Evolutionary conservation across 2,797 vertebrate species (phyloP).

Genomic region (Aratinga solstitialis): DNA sequence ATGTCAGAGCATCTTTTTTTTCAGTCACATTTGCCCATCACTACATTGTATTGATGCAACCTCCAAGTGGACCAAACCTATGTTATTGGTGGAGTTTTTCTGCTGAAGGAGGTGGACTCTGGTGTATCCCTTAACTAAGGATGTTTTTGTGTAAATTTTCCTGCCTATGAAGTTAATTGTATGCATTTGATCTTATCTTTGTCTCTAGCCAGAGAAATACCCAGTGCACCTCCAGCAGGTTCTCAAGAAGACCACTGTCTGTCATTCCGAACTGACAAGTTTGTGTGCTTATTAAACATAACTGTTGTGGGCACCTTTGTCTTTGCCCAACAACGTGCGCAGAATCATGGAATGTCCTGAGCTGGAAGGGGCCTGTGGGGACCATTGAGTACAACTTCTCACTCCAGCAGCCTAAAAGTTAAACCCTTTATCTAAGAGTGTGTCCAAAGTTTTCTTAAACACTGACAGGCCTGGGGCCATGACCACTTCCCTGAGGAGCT

Average conservation of each 20-base stretch:
- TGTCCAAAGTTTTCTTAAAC: not conserved
- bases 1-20: not conserved
- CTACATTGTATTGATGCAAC: not conserved
- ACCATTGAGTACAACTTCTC: not conserved
- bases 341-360: not conserved
- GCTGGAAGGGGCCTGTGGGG: fast-evolving
- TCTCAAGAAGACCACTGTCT: not conserved
- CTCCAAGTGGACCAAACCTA: not conserved
- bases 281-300: not conserved
- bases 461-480: not conserved
- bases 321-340: not conserved
- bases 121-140: not conserved
- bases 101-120: not conserved
- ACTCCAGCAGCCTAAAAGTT: not conserved
- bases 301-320: not conserved
- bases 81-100: not conserved
- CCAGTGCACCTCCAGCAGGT: not conserved
- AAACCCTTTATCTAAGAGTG: not conserved
- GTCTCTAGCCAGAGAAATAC: not conserved
- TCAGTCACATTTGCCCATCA: not conserved
- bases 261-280: not conserved
- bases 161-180: not conserved
- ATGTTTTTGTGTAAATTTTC: not conserved
- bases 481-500: not conserved
- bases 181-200: not conserved